Evolutionary conservation across 2,113 vertebrate genomes (phyloP), one percentile per base, ranked within the genome.

Genomic region (Phalacrocorax aristotelis): DNA sequence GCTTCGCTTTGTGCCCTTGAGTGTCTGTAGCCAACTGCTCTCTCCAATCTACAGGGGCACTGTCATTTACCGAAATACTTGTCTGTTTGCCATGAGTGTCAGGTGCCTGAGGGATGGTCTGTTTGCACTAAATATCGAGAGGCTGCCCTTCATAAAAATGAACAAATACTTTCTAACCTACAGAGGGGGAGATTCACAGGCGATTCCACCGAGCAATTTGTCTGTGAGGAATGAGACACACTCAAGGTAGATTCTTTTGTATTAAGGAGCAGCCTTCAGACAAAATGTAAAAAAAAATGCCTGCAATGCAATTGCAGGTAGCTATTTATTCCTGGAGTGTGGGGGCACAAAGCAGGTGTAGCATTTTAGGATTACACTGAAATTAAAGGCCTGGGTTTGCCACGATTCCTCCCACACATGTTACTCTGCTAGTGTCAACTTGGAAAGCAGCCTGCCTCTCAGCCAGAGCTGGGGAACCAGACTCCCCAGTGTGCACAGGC

Each of bases 81-180:
- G 92, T 97, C 97, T 98, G 95, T 98, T 98, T 98, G 97, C 96
- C 92, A 88, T 40, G 89, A 97, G 96, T 94, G 96, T 96, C 98
- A 97, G 94, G 92, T 97, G 97, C 97, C 96, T 79, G 83, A 96
- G 97, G 96, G 87, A 97, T 90, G 94, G 93, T 92, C 95, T 98
- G 95, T 97, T 98, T 98, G 97, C 96, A 95, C 92, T 96, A 95
- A 98, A 95, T 97, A 98, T 95, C 87, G 48, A 97, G 97, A 97
- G 96, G 96, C 95, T 96, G 95, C 97, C 96, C 97, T 97, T 98
- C 97, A 97, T 97, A 97, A 97, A 98, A 97, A 96, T 92, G 97
- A 98, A 96, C 97, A 98, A 98, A 98, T 94, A 97, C 81, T 94
- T 98, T 87, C 93, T 87, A 92, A 93, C 94, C 96, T 95, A 60